Evolutionary conservation across 2,888 invertebrate species (phyloP), one percentile per base, ranked within the genome.

Genomic region (Tromatobia lineatoria): DNA sequence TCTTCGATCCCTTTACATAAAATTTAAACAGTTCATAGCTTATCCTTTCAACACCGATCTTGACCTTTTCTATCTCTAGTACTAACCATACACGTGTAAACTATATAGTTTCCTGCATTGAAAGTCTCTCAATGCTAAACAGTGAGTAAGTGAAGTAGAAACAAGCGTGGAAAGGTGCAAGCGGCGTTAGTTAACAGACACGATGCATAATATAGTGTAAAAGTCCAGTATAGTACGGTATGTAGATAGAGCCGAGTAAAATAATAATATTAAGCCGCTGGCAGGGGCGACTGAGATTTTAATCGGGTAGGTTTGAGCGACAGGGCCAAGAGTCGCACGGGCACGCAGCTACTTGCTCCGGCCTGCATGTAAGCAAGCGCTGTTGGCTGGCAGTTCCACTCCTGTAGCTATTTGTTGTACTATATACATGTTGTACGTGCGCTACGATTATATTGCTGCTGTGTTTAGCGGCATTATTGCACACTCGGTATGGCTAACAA

Each of bases 301-400:
- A 91, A 91, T 91, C 91, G 87, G 82, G 80, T 86, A 85, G 86
- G 90, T 90, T 90, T 90, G 91, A 90, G 89, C 89, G 90, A 90
- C 83, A 83, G 80, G 83, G 50, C 80, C 52, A 67, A 54, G n/a
- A 90, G 86, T 85, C 88, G 86, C 87, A 87, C 87, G 88, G 89
- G 89, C 91, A 88, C 91, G 91, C 91, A 90, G 87, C 70, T 87
- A 80, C 45, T 77, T 71, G 69, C 57, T 54, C 59, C 47, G 50
- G 20, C 25, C 18, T 75, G 50, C 59, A 59, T 69, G 47, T 61
- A 80, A 38, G n/a, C 78, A 25, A 54, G 69, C 25, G 38, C 34
- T 34, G 38, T 38, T 34, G n/a, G 34, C 38, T 54, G 70, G 18
- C 42, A 20, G 20, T 23, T 42, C 42, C 54, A 29, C 34, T 34